phyloP scores from a whole-genome alignment of 2,888 invertebrate genomes.

The Linnaemya vulpina region DNA sequence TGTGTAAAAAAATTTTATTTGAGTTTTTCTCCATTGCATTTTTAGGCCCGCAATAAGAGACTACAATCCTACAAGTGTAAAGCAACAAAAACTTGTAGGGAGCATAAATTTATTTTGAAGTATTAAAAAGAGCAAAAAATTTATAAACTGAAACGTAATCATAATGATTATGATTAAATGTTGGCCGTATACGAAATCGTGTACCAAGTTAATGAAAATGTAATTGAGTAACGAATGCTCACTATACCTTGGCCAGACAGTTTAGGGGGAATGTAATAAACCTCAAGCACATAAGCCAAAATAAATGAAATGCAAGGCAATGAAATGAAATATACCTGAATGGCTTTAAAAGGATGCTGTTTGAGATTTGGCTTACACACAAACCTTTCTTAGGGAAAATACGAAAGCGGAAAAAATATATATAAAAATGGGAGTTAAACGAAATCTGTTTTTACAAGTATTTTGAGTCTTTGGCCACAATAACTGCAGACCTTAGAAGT shows the following conservation, averaged over 20 bases:
- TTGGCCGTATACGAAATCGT: conserved; percentile 82
- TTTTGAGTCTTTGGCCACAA: conserved; percentile 31
- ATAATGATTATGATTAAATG: conserved; percentile 83
- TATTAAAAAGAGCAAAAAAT: conserved; percentile 39
- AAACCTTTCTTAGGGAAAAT: conserved; percentile 16
- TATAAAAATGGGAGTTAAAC: conserved; percentile 52
- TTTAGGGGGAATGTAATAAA: conserved; percentile 69
- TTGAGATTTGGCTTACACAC: neutral
- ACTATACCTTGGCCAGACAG: conserved; percentile 73
- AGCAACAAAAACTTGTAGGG: conserved; percentile 40
- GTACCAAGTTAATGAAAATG: conserved; percentile 83
- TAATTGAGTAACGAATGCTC: conserved; percentile 82
- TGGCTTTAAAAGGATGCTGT: conserved; percentile 39
- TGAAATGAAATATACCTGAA: conserved; percentile 14
- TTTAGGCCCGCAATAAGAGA: conserved; percentile 12
- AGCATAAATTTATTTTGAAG: conserved; percentile 31
- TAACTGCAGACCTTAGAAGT: conserved; percentile 34
- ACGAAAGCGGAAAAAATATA: conserved; percentile 1
- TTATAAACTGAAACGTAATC: conserved; percentile 75
- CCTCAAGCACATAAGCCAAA: conserved; percentile 28
- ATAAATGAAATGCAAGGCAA: conserved; percentile 24
- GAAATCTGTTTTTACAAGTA: conserved; percentile 26
- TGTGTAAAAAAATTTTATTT: conserved; percentile 3
- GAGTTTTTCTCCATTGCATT: neutral
- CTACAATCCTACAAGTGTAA: conserved; percentile 62